Conservation (phyloP, 2,888 invertebrate species). For the Seladonia tumulorum region DNA sequence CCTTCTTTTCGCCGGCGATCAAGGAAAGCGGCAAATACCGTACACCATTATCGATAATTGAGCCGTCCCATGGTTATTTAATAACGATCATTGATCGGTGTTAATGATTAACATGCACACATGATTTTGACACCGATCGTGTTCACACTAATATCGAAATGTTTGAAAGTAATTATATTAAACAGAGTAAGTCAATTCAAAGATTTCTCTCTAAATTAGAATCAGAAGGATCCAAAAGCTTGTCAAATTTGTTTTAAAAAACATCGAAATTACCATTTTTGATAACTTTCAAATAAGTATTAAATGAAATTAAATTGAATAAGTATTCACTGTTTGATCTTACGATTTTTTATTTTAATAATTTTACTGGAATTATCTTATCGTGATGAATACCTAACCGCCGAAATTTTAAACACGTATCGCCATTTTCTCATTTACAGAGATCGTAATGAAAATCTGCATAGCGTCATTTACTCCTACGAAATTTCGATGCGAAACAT, state of each 20-base stretch:
- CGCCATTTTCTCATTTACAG: not conserved
- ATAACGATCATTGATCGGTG: constrained; percentile 61
- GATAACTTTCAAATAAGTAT: not conserved
- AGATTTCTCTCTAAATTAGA: not conserved
- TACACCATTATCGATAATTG: constrained; percentile 75
- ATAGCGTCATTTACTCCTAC: too few relatives aligned
- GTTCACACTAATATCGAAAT: not conserved
- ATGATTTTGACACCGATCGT: not conserved
- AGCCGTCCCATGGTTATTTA: constrained; percentile 74
- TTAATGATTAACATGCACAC: constrained; percentile 61
- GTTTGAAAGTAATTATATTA: not conserved
- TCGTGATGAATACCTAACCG: too few relatives aligned
- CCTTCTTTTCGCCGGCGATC: constrained; percentile 34
- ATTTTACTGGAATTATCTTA: not conserved
- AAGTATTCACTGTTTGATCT: not conserved
- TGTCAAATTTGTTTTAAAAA: not conserved
- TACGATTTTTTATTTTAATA: not conserved
- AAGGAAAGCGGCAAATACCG: constrained; percentile 60
- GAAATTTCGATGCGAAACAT: too few relatives aligned
- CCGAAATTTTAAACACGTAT: too few relatives aligned
- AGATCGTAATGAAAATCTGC: too few relatives aligned
- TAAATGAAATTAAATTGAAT: not conserved
- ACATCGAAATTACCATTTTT: not conserved
- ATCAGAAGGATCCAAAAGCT: not conserved
- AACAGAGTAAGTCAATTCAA: not conserved